Evolutionary conservation across 2,113 vertebrate genomes (phyloP), one percentile per base, ranked within the genome.

Genomic region (Thunnus thynnus): DNA sequence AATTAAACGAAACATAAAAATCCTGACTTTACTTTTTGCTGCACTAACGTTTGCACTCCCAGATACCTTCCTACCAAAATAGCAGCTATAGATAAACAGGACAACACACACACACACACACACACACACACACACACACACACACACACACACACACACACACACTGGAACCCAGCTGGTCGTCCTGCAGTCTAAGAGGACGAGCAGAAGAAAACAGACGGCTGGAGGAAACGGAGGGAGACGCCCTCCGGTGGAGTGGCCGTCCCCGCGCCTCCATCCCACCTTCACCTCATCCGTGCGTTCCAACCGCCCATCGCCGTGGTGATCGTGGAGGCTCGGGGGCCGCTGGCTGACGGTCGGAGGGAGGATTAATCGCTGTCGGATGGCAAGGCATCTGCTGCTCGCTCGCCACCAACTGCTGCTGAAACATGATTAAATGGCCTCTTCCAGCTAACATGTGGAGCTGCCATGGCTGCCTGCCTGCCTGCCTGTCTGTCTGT

Each of bases 341-440:
- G 72, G 79, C 78, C 51, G 79, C 80, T 51, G 78, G 84, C 64
- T 73, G 64, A 52, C 30, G 78, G 76, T 70, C 74, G 61, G 82
- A 41, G 61, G 76, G 87, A 89, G 92, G 92, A 94, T 94, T 95
- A 91, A 95, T 94, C 69, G 90, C 79, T 78, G 63, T 83, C 90
- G 89, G 87, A 91, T 90, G 91, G 92, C 36, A 80, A 89, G 88
- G 88, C 92, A 94, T 94, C 93, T 94, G 93, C 90, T 91, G 83
- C 90, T 80, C 69, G 64, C 78, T 79, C 80, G 8, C 84, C 86
- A 92, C 94, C 92, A 93, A 93, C 89, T 93, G 92, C 92, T 88
- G 70, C 85, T 64, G 75, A 72, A 90, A 89, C 84, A 90, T 91
- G 91, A 94, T 94, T 87, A 91, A 93, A 91, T 74, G 85, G 71